Percentiles rank a stretch among this genome's conserved stretches.
These are phyloP conservation scores for Grallaria varia DNA, from an alignment of 2,113 vertebrate genomes.

Conservation along the genomic window DNA sequence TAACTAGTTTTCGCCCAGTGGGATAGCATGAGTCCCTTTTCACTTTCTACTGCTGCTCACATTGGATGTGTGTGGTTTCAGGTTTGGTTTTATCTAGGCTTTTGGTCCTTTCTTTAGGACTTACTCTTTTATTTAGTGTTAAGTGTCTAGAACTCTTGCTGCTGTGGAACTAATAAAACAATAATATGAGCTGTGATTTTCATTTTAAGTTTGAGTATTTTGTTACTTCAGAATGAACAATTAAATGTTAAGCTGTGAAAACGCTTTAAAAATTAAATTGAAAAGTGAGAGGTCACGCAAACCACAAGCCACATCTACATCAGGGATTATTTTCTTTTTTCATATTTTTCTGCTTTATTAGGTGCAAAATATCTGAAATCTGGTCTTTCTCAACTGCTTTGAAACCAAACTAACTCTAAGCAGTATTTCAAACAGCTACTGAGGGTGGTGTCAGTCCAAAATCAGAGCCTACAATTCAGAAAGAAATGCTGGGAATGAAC, in stretches of 20 bases:
- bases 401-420: not conserved
- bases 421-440: not conserved
- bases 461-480: not conserved
- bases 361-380: not conserved
- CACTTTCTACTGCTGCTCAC: not conserved
- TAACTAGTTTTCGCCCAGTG: not conserved
- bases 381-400: not conserved
- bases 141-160: not conserved
- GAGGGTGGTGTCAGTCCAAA: not conserved
- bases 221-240: conserved; percentile 37
- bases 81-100: not conserved
- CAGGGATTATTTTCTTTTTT: not conserved
- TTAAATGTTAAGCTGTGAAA: conserved; percentile 1
- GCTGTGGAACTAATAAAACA: not conserved
- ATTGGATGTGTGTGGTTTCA: not conserved
- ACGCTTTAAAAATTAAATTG: not conserved
- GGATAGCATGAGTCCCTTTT: not conserved
- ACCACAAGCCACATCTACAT: not conserved
- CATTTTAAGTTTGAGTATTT: not conserved
- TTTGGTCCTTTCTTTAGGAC: not conserved
- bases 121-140: not conserved
- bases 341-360: not conserved
- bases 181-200: not conserved
- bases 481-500: not conserved
- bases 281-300: not conserved